Evolutionary conservation across 35 echinoderm and acorn worm species (phyloP).

Genomic region (Stichopus chloronotus): DNA sequence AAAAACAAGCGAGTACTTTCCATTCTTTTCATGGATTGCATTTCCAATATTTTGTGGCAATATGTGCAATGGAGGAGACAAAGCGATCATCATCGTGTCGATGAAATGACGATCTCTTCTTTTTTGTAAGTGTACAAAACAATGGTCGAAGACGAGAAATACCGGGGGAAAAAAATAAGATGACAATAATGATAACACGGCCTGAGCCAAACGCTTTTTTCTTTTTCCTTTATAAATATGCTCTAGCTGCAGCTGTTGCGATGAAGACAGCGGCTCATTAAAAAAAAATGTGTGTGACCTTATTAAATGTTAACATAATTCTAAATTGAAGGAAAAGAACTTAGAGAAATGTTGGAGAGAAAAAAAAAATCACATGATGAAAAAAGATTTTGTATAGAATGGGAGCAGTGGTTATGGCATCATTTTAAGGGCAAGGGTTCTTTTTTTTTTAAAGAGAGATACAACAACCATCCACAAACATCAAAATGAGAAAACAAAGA

Average conservation of each 20-base stretch:
- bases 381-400: slow-evolving; percentile 32
- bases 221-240: slow-evolving; percentile 30
- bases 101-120: background rate
- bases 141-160: background rate
- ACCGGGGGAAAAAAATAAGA: background rate
- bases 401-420: slow-evolving; percentile 38
- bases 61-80: slow-evolving; percentile 46
- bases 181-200: background rate
- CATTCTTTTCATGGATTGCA: slow-evolving; percentile 36
- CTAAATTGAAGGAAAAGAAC: background rate
- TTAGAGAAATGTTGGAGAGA: background rate
- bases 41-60: slow-evolving; percentile 54
- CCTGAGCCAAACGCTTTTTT: slow-evolving; percentile 18
- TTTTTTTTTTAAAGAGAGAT: background rate
- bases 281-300: slow-evolving; percentile 39
- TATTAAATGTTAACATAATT: slow-evolving; percentile 34
- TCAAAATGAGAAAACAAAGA: background rate
- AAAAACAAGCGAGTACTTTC: background rate
- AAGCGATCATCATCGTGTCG: slow-evolving; percentile 2
- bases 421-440: background rate
- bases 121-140: slow-evolving; percentile 42
- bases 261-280: background rate
- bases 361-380: background rate
- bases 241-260: slow-evolving; percentile 42
- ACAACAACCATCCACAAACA: background rate